Evolutionary conservation across 2,888 invertebrate species (phyloP).

Genomic region (Drosophila multiciliata): DNA sequence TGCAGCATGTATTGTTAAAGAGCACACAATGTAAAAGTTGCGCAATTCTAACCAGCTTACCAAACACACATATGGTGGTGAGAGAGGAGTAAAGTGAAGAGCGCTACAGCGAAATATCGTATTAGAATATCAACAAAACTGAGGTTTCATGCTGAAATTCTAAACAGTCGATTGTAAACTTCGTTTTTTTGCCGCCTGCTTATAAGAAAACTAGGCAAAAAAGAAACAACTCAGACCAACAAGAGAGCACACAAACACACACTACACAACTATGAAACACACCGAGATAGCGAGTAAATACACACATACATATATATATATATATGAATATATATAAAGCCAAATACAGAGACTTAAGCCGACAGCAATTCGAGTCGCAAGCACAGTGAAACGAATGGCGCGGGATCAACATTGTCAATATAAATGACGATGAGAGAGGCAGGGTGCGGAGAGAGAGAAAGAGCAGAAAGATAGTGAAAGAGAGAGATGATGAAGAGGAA

Average conservation of each 20-base stretch:
- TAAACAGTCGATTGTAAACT: conserved; percentile 55
- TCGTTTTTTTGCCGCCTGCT: conserved; percentile 58
- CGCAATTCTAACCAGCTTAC: conserved; percentile 35
- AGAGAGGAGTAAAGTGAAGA: neutral
- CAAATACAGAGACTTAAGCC: conserved; percentile 71
- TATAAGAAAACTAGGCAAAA: conserved; percentile 57
- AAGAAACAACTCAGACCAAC: conserved; percentile 46
- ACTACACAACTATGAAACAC: conserved; percentile 25
- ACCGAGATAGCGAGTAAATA: conserved; percentile 20
- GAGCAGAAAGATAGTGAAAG: conserved; percentile 1
- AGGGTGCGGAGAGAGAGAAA: neutral
- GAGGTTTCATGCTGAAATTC: conserved; percentile 31
- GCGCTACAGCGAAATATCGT: conserved; percentile 30
- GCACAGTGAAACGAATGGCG: conserved; percentile 49
- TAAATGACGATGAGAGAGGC: conserved; percentile 15
- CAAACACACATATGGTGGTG: conserved; percentile 26
- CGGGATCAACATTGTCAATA: conserved; percentile 58
- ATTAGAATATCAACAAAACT: conserved; percentile 48
- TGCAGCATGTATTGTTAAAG: neutral
- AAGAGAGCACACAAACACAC: conserved; percentile 38
- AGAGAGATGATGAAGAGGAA: neutral
- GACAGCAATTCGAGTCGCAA: conserved; percentile 76
- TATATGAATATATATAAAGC: conserved; percentile 15
- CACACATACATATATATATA: conserved; percentile 23
- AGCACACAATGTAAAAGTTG: conserved; percentile 15